phyloP scores from a whole-genome alignment of 2,797 vertebrate genomes.

The Sorex maritimensis region DNA sequence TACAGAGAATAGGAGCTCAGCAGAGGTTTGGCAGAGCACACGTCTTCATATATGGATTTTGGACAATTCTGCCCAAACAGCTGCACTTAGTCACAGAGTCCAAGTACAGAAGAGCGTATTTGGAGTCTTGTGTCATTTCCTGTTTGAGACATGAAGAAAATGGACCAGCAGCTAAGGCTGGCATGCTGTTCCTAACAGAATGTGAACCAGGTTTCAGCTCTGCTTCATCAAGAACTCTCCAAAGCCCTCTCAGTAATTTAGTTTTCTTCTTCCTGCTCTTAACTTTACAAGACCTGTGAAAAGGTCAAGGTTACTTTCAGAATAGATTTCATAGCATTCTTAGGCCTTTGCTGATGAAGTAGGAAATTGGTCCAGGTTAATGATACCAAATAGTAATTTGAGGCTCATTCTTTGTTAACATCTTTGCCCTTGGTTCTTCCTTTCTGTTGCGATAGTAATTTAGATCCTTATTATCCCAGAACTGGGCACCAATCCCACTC shows the following conservation, averaged over 20 bases:
- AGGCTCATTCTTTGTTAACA: slow-evolving; percentile 41
- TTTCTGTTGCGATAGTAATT: not conserved
- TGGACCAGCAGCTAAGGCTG: slow-evolving; percentile 53
- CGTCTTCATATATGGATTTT: not conserved
- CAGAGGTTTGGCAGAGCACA: not conserved
- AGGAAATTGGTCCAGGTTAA: not conserved
- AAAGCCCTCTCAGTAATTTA: not conserved
- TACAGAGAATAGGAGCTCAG: slow-evolving; percentile 4
- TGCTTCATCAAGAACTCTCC: slow-evolving; percentile 15
- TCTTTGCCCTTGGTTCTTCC: not conserved
- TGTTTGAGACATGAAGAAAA: slow-evolving; percentile 57
- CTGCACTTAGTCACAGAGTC: slow-evolving; percentile 32
- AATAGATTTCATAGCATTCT: not conserved
- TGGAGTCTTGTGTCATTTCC: slow-evolving; percentile 71
- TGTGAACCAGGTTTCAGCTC: slow-evolving; percentile 32
- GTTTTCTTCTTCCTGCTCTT: slow-evolving; percentile 42
- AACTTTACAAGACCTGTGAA: not conserved
- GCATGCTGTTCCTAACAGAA: slow-evolving; percentile 58
- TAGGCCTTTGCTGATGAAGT: not conserved
- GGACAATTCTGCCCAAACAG: slow-evolving; percentile 45
- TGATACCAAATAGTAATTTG: not conserved
- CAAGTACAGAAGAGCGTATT: slow-evolving; percentile 1
- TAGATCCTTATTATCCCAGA: not conserved
- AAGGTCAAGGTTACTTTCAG: not conserved
- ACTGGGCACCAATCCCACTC: not conserved